These are phyloP conservation scores for Drosophila arawakana DNA, from an alignment of 1,140 invertebrate genomes.

Conservation along the genomic window DNA sequence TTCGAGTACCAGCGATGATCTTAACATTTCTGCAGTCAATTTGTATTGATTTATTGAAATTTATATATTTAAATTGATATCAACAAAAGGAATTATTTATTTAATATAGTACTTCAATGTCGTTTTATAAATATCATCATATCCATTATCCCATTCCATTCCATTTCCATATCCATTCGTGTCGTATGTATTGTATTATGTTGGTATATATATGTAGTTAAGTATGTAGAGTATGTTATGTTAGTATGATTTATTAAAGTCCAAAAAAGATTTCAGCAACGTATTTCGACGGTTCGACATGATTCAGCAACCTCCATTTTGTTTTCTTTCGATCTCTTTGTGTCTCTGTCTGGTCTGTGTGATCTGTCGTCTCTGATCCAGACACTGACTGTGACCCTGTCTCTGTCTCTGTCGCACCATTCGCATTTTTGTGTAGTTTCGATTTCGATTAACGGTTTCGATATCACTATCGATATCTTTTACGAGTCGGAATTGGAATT, in stretches of 20 bases:
- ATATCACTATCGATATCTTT: not conserved
- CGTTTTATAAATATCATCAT: conserved; percentile 45
- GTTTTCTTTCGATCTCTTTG: not conserved
- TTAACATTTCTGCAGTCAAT: conserved; percentile 67
- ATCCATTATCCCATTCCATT: conserved; percentile 51
- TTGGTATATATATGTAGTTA: conserved; percentile 25
- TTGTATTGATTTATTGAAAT: conserved; percentile 34
- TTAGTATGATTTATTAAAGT: conserved; percentile 55
- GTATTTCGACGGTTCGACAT: conserved; percentile 78
- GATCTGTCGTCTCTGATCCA: conserved; percentile 14
- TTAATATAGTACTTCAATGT: conserved; percentile 27
- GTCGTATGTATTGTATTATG: conserved; percentile 6
- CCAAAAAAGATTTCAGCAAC: conserved; percentile 78
- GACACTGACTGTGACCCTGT: conserved; percentile 6
- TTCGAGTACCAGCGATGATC: conserved; percentile 62
- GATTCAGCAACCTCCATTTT: conserved; percentile 64
- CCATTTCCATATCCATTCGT: conserved; percentile 26
- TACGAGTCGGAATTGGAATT: conserved; percentile 21
- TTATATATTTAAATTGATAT: conserved; percentile 28
- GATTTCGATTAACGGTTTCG: conserved; percentile 25
- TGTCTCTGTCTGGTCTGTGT: conserved; percentile 18
- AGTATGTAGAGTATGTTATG: conserved; percentile 14
- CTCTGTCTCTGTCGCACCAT: conserved; percentile 74
- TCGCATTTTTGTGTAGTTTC: conserved; percentile 55
- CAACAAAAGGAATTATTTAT: conserved; percentile 38